Evolutionary conservation across 92 coral and sea anemone genomes (phyloP).

Genomic region (Parazoanthus darwini): DNA sequence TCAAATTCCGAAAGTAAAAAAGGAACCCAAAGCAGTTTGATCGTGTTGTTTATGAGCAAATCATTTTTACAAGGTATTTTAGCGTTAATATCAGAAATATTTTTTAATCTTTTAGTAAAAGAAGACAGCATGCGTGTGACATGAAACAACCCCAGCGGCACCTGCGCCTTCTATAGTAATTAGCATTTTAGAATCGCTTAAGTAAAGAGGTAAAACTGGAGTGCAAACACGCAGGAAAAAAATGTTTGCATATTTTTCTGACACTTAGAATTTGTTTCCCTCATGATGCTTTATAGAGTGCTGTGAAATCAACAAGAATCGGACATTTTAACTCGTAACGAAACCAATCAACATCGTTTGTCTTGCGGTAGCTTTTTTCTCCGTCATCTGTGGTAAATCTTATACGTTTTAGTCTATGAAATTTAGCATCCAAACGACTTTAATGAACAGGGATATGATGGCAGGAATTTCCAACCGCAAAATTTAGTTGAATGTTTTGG

Average conservation of each 20-base stretch:
- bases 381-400: neutral
- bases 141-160: neutral
- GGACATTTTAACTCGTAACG: neutral
- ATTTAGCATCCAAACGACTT: neutral
- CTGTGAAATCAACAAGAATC: neutral
- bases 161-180: constrained; percentile 3
- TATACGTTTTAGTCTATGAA: neutral
- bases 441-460: neutral
- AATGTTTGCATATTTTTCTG: neutral
- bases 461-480: neutral
- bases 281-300: neutral
- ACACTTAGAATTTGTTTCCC: neutral
- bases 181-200: constrained; percentile 20
- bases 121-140: neutral
- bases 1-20: no score
- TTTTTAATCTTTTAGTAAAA: neutral
- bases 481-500: neutral
- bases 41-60: neutral
- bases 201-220: neutral
- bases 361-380: neutral
- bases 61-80: neutral
- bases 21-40: no score
- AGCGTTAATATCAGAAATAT: neutral
- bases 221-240: neutral
- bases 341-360: neutral